Evolutionary conservation across 1,140 invertebrate species (phyloP).

Genomic region (Caenorhabditis remanei): DNA sequence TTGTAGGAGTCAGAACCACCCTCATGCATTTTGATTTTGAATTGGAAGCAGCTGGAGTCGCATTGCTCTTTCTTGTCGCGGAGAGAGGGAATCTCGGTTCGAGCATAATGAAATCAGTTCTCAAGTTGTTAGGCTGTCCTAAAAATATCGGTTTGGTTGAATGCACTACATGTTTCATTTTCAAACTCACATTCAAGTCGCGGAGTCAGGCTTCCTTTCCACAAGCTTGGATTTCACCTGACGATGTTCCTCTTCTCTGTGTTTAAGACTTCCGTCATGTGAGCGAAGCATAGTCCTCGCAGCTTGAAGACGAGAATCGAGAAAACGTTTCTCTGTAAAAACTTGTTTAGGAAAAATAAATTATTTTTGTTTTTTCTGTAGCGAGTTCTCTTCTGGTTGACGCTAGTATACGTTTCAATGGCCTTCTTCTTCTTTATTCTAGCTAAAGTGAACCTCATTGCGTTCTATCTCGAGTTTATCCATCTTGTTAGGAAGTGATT

Average conservation of each 20-base stretch:
- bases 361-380: constrained; percentile 70
- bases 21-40: constrained; percentile 75
- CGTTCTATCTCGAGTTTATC: constrained; percentile 74
- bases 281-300: constrained; percentile 77
- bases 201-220: constrained; percentile 77
- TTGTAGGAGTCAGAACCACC: constrained; percentile 73
- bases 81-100: constrained; percentile 73
- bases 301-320: constrained; percentile 71
- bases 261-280: constrained; percentile 76
- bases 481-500: constrained; percentile 71
- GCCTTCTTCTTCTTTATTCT: constrained; percentile 74
- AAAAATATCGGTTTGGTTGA: too few relatives aligned
- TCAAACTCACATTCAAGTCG: constrained; percentile 73
- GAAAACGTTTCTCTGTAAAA: constrained; percentile 73
- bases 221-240: constrained; percentile 74
- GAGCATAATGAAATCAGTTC: constrained; percentile 75
- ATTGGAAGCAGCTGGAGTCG: constrained; percentile 72
- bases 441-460: constrained; percentile 76
- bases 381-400: constrained; percentile 75
- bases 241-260: constrained; percentile 73
- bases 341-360: background rate
- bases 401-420: constrained; percentile 73
- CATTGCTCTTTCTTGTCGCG: constrained; percentile 74
- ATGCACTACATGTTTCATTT: background rate
- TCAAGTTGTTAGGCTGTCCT: constrained; percentile 77